Evolutionary conservation across 2,113 vertebrate genomes (phyloP).

Genomic region (Tringa solitaria): DNA sequence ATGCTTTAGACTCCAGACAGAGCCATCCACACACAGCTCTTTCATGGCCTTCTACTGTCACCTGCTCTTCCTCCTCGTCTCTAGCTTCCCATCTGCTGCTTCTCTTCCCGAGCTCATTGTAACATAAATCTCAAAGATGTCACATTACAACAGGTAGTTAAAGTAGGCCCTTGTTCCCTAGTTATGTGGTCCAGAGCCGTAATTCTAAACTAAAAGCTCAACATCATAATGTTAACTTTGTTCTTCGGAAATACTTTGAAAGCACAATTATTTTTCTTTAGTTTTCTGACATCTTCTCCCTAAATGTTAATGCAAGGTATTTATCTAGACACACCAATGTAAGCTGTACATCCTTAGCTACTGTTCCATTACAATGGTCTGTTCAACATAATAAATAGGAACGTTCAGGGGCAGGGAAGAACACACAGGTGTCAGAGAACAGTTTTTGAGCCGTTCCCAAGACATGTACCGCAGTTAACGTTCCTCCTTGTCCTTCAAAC

Average conservation of each 20-base stretch:
- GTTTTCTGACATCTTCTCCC: not conserved
- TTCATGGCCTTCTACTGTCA: not conserved
- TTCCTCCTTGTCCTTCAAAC: not conserved
- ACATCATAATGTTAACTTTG: not conserved
- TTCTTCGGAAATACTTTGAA: not conserved
- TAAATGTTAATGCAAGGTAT: not conserved
- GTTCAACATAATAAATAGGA: not conserved
- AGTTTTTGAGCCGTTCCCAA: not conserved
- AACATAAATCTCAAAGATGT: not conserved
- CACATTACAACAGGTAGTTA: not conserved
- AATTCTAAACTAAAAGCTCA: not conserved
- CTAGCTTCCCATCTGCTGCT: not conserved
- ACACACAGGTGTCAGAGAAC: not conserved
- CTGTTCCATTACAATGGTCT: not conserved
- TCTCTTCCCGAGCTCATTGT: not conserved
- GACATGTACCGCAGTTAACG: rapidly evolving
- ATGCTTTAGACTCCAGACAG: not conserved
- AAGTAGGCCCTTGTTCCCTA: not conserved
- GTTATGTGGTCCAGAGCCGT: not conserved
- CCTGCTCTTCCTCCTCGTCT: not conserved
- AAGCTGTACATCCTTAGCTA: not conserved
- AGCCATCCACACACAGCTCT: not conserved
- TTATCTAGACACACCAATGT: not conserved
- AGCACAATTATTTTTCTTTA: not conserved
- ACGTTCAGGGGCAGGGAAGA: not conserved